These are phyloP conservation scores for Chanos chanos DNA, from an alignment of 2,797 vertebrate genomes.

Conservation along the genomic window DNA sequence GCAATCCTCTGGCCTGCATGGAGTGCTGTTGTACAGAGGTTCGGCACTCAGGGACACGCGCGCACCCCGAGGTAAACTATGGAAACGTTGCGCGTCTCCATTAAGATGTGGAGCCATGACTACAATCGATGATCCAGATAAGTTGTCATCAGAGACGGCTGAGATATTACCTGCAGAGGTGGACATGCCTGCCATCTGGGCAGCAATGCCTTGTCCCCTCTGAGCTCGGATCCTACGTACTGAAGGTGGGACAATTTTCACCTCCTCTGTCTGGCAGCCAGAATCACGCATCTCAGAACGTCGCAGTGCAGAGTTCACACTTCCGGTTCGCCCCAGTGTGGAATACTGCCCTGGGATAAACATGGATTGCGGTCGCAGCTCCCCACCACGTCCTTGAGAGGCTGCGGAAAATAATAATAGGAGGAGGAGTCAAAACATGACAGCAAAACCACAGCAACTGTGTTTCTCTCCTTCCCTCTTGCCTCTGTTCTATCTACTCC, in stretches of 20 bases:
- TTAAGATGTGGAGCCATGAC: slow-evolving; percentile 71
- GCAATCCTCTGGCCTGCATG: slow-evolving; percentile 68
- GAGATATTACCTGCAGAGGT: slow-evolving; percentile 85
- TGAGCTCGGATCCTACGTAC: slow-evolving; percentile 93
- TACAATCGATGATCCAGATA: slow-evolving; percentile 64
- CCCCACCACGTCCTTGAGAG: slow-evolving; percentile 72
- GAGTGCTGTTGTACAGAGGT: slow-evolving; percentile 71
- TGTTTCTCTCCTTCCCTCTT: slow-evolving; percentile 12
- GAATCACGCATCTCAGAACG: slow-evolving; percentile 83
- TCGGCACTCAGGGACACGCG: slow-evolving; percentile 80
- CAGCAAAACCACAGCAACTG: slow-evolving; percentile 15
- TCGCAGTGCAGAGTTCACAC: slow-evolving; percentile 66
- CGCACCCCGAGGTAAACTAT: slow-evolving; percentile 87
- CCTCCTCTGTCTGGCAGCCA: slow-evolving; percentile 91
- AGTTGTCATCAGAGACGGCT: slow-evolving; percentile 68
- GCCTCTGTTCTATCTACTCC: slow-evolving; percentile 13
- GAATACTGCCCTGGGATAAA: slow-evolving; percentile 86
- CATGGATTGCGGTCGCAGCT: slow-evolving; percentile 80
- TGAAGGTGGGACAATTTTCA: slow-evolving; percentile 90
- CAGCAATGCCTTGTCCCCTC: slow-evolving; percentile 91
- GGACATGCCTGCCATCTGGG: slow-evolving; percentile 89
- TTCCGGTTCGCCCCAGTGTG: slow-evolving; percentile 80
- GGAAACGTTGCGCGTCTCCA: slow-evolving; percentile 78
- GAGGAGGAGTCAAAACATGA: slow-evolving; percentile 32
- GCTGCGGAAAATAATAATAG: slow-evolving; percentile 53